phyloP scores from a whole-genome alignment of 2,888 invertebrate species.

The Cataglyphis rosenhaueri region DNA sequence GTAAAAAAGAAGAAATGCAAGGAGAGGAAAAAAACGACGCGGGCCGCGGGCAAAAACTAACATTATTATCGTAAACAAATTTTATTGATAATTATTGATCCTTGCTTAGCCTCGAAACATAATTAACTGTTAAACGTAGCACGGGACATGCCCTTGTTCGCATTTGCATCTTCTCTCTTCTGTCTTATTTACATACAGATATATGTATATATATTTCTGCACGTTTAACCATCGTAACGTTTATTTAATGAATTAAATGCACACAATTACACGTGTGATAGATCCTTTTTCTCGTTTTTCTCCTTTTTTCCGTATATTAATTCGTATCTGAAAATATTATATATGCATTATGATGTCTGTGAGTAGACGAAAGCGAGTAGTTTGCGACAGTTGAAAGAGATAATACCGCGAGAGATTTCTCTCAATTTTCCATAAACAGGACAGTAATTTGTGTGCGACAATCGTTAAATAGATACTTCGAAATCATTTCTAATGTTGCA shows the following conservation, averaged over 20 bases:
- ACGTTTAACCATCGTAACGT: background rate
- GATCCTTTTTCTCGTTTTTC: background rate
- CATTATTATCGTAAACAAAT: background rate
- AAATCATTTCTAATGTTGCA: slow-evolving; percentile 31
- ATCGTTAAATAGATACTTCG: slow-evolving; percentile 26
- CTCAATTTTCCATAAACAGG: background rate
- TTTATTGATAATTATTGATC: slow-evolving; percentile 8
- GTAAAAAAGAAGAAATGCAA: background rate
- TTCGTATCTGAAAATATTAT: background rate
- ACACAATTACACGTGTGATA: background rate
- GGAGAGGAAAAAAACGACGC: background rate
- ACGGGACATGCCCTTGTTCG: background rate
- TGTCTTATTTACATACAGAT: slow-evolving; percentile 20
- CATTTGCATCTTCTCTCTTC: slow-evolving; percentile 23
- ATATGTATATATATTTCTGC: background rate
- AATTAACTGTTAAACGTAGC: background rate
- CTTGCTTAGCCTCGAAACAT: slow-evolving; percentile 9
- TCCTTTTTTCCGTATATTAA: background rate
- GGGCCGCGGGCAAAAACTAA: background rate
- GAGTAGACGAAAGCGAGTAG: slow-evolving; percentile 1
- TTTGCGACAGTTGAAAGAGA: background rate
- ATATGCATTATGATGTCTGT: background rate
- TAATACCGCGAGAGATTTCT: background rate
- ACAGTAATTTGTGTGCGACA: background rate
- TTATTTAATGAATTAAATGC: background rate